Evolutionary conservation across 2,113 vertebrate species (phyloP).

Genomic region (Mirounga angustirostris): DNA sequence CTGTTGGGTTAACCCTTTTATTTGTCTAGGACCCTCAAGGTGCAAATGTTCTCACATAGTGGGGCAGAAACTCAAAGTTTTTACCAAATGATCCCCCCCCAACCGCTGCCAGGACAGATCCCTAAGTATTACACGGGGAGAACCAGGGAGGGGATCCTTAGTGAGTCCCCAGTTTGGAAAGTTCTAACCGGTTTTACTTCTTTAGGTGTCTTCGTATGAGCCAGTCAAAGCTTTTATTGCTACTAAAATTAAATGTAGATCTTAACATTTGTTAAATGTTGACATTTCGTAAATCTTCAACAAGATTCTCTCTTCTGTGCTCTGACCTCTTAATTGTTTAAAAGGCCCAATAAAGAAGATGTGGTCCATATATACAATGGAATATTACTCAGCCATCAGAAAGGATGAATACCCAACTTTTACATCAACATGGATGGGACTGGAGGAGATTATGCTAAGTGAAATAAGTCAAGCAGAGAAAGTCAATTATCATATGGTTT

Average conservation of each 20-base stretch:
- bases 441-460: too few species aligned
- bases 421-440: too few species aligned
- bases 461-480: too few species aligned
- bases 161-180: background rate
- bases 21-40: slow-evolving; percentile 68
- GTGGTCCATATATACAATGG: too few species aligned
- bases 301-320: background rate
- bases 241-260: background rate
- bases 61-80: slow-evolving; percentile 31
- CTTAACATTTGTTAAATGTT: background rate
- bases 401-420: too few species aligned
- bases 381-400: too few species aligned
- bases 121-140: background rate
- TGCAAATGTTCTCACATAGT: slow-evolving; percentile 43
- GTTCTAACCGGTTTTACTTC: background rate
- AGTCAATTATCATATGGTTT: too few species aligned
- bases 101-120: background rate
- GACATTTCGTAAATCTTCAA: background rate
- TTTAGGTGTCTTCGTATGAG: background rate
- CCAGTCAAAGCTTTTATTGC: slow-evolving; percentile 1
- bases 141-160: background rate
- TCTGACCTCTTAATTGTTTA: background rate
- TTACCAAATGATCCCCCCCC: slow-evolving; percentile 36
- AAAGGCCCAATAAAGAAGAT: background rate
- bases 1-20: slow-evolving; percentile 83